Evolutionary conservation across 2,113 vertebrate genomes (phyloP).

Genomic region (Corythoichthys intestinalis): DNA sequence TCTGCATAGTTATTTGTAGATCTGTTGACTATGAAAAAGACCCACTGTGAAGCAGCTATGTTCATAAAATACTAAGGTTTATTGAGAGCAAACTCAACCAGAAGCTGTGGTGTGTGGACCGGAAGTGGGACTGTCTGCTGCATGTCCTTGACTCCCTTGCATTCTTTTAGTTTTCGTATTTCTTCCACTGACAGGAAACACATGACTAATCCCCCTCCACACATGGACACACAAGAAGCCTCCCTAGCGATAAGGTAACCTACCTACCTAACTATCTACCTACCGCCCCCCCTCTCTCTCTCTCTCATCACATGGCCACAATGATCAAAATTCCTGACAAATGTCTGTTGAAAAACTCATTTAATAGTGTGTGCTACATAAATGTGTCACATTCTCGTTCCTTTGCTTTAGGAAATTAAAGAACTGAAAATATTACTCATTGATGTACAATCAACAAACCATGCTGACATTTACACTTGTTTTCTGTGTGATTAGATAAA

Average conservation of each 20-base stretch:
- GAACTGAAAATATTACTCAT: conserved; percentile 11
- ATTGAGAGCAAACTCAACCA: background rate
- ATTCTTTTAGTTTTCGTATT: conserved; percentile 29
- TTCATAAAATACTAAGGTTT: background rate
- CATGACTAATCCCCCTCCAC: background rate
- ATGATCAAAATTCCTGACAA: conserved; percentile 34
- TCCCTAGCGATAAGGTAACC: conserved; percentile 1
- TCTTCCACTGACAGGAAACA: conserved; percentile 23
- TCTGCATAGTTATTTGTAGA: background rate
- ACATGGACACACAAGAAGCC: background rate
- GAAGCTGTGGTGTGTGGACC: background rate
- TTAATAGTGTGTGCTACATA: conserved; percentile 22
- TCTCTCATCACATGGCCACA: background rate
- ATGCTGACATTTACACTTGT: background rate
- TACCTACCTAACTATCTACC: background rate
- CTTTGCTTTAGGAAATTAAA: conserved; percentile 1
- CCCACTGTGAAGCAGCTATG: background rate
- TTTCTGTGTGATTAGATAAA: background rate
- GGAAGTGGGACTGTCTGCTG: conserved; percentile 9
- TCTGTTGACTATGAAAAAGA: conserved; percentile 4
- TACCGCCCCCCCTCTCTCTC: too few relatives aligned
- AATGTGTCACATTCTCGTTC: conserved; percentile 13
- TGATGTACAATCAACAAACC: background rate
- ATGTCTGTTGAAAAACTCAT: conserved; percentile 50
- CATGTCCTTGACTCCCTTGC: conserved; percentile 16